Base-by-base conservation (phyloP, 2,113 vertebrate species). In the Gadus chalcogrammus region DNA sequence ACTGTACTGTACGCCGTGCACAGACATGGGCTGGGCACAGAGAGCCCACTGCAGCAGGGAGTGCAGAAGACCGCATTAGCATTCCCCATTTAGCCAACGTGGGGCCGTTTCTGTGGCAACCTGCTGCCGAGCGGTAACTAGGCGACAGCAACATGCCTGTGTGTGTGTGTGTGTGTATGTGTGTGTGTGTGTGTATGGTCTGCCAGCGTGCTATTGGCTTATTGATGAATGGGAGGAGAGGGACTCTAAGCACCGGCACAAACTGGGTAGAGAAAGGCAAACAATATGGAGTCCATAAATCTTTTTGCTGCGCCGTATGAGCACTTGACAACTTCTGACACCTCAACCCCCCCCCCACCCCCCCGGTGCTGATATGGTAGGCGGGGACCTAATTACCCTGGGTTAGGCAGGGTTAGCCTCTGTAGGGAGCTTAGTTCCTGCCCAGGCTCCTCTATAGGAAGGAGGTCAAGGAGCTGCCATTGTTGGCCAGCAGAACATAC, bases 41-140 rank as follows among this genome's bases (percentile, higher is more conserved):
- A 75, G 73, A 88, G 89, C 76, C 87, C 87, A 89, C 89, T 88
- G 87, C 88, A 89, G 88, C 82, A 89, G 80, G 83, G 86, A 90
- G 83, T 77, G 83, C 60, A 68, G 77, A 83, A 82, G 83, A 88
- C 88, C 88, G 89, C 85, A 87, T 90, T 85, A 88, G 84, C 85
- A 89, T 90, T 85, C 83, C 87, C 86, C 84, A 82, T 85, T 88
- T 86, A 90, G 88, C 84, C 84, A 84, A 85, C 82, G 88, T 87
- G 89, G 91, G 89, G 84, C 87, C 68, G 91, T 93, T 92, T 92
- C 92, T 88, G 90, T 92, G 89, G 91, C 89, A 93, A 93, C 92
- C 88, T 91, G 88, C 90, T 92, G 90, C 89, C 71, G 89, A 90
- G 86, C 55, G 79, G 91, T 93, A 93, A 91, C 92, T 88, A 92